Evolutionary conservation across 2,888 invertebrate species (phyloP).

Genomic region (Tachina grossa): DNA sequence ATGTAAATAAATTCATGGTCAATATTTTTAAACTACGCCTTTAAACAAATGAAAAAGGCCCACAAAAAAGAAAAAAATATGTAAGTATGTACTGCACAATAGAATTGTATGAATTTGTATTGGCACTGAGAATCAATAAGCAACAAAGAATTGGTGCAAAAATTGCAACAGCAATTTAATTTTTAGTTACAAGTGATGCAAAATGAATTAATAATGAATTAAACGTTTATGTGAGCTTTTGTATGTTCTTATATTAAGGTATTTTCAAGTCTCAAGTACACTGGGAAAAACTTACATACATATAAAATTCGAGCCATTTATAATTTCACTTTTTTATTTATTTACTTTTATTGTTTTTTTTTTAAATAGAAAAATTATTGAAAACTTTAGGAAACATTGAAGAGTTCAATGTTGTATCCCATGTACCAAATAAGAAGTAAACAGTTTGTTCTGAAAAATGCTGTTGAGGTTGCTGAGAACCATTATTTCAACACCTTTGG

Average conservation of each 20-base stretch:
- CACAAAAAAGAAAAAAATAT: not conserved
- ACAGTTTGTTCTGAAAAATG: no score
- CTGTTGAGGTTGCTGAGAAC: no score
- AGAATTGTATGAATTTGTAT: constrained; percentile 39
- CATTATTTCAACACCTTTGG: no score
- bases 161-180: constrained; percentile 62
- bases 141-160: constrained; percentile 8
- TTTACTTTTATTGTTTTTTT: no score
- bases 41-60: constrained; percentile 10
- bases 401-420: no score
- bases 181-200: constrained; percentile 63
- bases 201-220: constrained; percentile 67
- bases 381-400: no score
- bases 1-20: constrained; percentile 64
- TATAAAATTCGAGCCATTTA: not conserved
- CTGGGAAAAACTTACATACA: not conserved
- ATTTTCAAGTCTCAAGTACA: constrained; percentile 33
- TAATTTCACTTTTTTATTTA: no score
- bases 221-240: constrained; percentile 11
- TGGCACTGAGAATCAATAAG: constrained; percentile 11
- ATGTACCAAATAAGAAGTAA: no score
- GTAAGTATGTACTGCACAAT: constrained; percentile 32
- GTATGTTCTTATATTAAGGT: not conserved
- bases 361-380: no score
- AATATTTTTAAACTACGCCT: constrained; percentile 60